A percentile compares a stretch with the other conserved stretches of the same genome.
Conservation (phyloP, 30 jellyfish, hydroid and myxozoan species). For the Turritopsis rubra region DNA sequence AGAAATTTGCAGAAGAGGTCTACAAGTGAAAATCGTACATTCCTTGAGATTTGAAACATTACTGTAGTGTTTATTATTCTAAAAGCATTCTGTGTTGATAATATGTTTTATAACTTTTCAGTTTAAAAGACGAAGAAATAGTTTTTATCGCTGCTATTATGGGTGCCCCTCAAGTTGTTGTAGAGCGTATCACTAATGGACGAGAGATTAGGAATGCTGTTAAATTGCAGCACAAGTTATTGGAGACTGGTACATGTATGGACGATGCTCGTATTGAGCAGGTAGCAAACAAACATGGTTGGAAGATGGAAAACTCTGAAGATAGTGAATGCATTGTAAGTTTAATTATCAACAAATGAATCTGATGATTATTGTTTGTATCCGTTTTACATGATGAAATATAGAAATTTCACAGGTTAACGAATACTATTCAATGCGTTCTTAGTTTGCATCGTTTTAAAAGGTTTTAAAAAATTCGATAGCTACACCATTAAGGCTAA, state of each 20-base stretch:
- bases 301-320: not conserved
- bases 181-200: slow-evolving; percentile 44
- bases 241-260: not conserved
- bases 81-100: not conserved
- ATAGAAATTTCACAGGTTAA: not conserved
- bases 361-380: too few relatives aligned
- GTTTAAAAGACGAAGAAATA: slow-evolving; percentile 6
- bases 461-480: too few relatives aligned
- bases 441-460: too few relatives aligned
- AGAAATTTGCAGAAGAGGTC: too few relatives aligned
- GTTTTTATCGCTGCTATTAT: slow-evolving; percentile 39
- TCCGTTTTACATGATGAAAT: too few relatives aligned
- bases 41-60: too few relatives aligned
- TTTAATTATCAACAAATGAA: not conserved
- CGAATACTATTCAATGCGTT: too few relatives aligned
- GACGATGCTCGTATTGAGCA: not conserved
- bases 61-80: too few relatives aligned
- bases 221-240: not conserved
- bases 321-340: not conserved
- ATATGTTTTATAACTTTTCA: not conserved
- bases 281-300: not conserved
- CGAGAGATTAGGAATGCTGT: slow-evolving; percentile 24
- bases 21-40: too few relatives aligned
- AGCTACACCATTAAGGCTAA: too few relatives aligned
- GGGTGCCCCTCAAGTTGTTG: slow-evolving; percentile 57